These are phyloP conservation scores for Strigops habroptila DNA, from an alignment of 2,113 vertebrate genomes.

Conservation along the genomic window DNA sequence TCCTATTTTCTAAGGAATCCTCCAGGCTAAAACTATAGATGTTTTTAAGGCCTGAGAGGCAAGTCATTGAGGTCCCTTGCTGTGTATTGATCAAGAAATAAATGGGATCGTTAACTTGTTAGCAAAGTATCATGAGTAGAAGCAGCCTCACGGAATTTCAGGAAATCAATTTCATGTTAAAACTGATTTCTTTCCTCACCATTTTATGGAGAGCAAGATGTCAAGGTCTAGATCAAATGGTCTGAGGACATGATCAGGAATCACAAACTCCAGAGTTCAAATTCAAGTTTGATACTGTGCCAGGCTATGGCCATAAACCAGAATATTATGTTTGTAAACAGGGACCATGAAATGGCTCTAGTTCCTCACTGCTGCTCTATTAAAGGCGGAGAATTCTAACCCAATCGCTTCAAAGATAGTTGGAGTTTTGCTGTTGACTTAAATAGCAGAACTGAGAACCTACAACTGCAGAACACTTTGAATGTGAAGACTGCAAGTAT, in stretches of 20 bases:
- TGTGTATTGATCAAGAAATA: constrained; percentile 44
- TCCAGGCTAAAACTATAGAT: constrained; percentile 13
- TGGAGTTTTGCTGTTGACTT: neutral
- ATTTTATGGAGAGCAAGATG: neutral
- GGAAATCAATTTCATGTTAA: constrained; percentile 27
- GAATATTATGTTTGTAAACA: neutral
- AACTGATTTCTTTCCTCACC: constrained; percentile 9
- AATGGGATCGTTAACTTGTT: constrained; percentile 28
- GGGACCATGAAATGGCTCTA: neutral
- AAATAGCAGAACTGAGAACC: neutral
- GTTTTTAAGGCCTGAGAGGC: neutral
- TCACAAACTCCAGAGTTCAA: neutral
- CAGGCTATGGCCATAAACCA: neutral
- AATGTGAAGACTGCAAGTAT: neutral
- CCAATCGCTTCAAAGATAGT: neutral
- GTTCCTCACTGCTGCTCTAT: neutral
- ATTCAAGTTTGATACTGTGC: neutral
- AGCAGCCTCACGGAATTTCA: constrained; percentile 1
- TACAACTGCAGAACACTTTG: neutral
- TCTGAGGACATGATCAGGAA: neutral
- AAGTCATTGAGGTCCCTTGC: neutral
- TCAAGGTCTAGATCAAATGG: neutral
- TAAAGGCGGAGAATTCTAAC: neutral
- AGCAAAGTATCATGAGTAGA: constrained; percentile 3
- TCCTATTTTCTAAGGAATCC: neutral